Evolutionary conservation across 2,888 invertebrate genomes (phyloP), one percentile per base, ranked within the genome.

Genomic region (Ametastegia equiseti): DNA sequence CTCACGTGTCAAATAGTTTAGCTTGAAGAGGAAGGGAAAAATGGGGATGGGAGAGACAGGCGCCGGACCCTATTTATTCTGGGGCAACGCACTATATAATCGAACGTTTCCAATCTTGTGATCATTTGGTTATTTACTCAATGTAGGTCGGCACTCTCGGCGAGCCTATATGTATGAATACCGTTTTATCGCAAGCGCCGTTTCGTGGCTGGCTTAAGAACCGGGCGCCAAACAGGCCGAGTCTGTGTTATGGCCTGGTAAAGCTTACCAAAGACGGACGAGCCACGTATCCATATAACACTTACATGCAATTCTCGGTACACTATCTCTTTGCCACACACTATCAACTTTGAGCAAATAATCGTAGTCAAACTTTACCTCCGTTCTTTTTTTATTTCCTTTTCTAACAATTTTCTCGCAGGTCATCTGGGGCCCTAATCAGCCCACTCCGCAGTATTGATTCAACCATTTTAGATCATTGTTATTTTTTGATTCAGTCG

Each of bases 51-150:
- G 13, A 13, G 15, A 65, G 45, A 45, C 23, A n/a, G 7, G 5
- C 27, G 60, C 65, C 39, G 65, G 39, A 39, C 67, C 42, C 42
- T 71, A 27, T 27, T 47, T 71, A 71, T 71, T 67, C 67, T 67
- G 39, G n/a, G 15, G 60, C 27, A 23, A 23, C 13, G 15, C 33
- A 71, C 47, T 36, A 45, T 71, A 45, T 47, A 71, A 42, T 71
- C 71, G 71, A 71, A 71, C 71, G 30, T 30, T 45, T 71, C 71
- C 71, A 71, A 71, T 71, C 71, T 71, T 42, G 27, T 36, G 45
- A 71, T 71, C 71, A 71, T 71, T 71, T 71, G 71, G 71, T 45
- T 71, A 71, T 71, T 45, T 71, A 71, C 45, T 60, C 71, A 47
- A 71, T 71, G 71, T 71, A 71, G 71, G 71, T 71, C 71, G n/a